Conservation (phyloP, 2,888 invertebrate genomes). For the Mesorhabditis sp. region DNA sequence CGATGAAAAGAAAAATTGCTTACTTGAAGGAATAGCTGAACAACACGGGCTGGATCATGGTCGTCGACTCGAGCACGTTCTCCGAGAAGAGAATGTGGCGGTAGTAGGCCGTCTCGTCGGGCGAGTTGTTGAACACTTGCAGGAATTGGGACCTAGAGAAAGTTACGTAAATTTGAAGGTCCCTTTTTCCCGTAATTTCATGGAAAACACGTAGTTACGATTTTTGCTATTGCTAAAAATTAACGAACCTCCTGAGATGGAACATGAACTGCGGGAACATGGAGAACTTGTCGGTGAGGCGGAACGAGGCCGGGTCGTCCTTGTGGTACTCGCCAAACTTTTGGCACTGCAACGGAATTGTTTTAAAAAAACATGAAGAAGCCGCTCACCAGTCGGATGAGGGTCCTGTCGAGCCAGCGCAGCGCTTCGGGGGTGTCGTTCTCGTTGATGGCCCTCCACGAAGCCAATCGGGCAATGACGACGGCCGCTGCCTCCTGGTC, state of each 20-base stretch:
- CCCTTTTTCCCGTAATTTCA: too few species aligned
- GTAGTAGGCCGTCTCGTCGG: conserved; percentile 92
- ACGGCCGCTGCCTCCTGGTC: conserved; percentile 88
- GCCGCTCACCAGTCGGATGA: conserved; percentile 78
- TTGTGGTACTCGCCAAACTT: conserved; percentile 98
- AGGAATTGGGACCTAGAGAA: conserved; percentile 3
- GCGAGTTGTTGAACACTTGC: conserved; percentile 94
- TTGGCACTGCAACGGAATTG: conserved; percentile 75
- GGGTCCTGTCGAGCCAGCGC: conserved; percentile 95
- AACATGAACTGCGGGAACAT: conserved; percentile 99
- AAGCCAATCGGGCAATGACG: conserved; percentile 90
- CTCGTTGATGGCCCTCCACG: conserved; percentile 79
- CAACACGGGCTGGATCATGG: conserved; percentile 98
- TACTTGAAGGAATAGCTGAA: conserved; percentile 92
- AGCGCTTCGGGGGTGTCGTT: conserved; percentile 88
- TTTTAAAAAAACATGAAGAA: conserved; percentile 6
- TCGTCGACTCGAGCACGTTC: conserved; percentile 90
- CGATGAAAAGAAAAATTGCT: conserved; percentile 62
- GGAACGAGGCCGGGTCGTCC: conserved; percentile 92
- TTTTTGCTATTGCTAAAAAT: not conserved
- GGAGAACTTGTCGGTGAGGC: conserved; percentile 91
- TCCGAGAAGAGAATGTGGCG: conserved; percentile 95
- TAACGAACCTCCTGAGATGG: conserved; percentile 79
- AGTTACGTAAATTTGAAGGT: too few species aligned
- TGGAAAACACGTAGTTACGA: too few species aligned